Conservation (phyloP, 2,797 vertebrate species). For the Tapera naevia region DNA sequence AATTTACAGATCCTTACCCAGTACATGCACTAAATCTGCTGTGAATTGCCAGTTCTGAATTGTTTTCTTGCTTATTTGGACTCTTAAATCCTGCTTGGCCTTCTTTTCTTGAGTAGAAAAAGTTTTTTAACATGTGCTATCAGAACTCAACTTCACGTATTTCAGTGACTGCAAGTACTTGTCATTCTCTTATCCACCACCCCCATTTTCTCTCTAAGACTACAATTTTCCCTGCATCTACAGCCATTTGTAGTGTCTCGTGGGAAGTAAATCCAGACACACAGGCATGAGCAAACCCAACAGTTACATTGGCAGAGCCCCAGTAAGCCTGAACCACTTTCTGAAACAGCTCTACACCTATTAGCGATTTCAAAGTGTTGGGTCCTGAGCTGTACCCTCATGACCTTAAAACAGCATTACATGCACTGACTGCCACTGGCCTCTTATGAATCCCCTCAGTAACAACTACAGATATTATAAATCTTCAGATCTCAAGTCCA, state of each 20-base stretch:
- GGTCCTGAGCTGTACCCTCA: neutral
- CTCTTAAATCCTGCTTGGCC: neutral
- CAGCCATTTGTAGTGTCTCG: neutral
- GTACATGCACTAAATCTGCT: neutral
- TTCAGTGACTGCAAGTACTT: neutral
- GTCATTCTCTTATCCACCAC: neutral
- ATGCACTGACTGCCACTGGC: neutral
- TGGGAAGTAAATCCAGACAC: neutral
- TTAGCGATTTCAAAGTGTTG: neutral
- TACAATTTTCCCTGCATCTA: neutral
- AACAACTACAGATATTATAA: neutral
- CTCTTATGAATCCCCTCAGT: neutral
- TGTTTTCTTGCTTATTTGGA: neutral
- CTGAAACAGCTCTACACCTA: neutral
- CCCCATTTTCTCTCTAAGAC: neutral
- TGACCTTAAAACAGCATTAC: neutral
- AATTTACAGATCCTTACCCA: neutral
- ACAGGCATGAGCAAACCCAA: neutral
- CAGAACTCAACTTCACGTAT: neutral
- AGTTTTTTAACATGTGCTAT: neutral
- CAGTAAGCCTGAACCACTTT: neutral
- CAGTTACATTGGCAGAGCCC: neutral
- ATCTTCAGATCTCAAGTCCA: neutral
- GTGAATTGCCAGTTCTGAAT: neutral
- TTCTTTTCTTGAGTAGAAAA: neutral